A percentile compares a stretch with the other conserved stretches of the same genome.
Evolutionary conservation across 2,797 vertebrate species (phyloP).

Genomic region (Microhierax caerulescens): DNA sequence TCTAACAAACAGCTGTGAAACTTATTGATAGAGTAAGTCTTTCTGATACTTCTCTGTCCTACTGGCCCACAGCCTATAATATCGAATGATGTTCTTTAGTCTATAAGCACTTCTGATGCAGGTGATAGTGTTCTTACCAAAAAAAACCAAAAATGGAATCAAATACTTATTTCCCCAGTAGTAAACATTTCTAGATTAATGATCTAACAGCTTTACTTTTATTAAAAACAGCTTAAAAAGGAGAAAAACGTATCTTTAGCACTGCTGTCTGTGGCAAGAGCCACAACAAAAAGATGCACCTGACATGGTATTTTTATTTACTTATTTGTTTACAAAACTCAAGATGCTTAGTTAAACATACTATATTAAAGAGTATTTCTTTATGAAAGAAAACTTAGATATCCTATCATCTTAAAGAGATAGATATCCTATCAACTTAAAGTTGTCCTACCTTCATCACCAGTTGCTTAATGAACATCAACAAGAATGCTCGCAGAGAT

Average conservation of each 20-base stretch:
- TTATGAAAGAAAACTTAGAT: background rate
- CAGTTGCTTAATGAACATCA: conserved; percentile 95
- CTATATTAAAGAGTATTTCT: background rate
- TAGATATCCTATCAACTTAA: background rate
- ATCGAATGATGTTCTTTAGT: background rate
- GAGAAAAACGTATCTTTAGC: background rate
- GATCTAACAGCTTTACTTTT: background rate
- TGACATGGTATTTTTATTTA: background rate
- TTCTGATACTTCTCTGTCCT: background rate
- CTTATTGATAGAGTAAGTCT: background rate
- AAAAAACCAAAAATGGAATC: background rate
- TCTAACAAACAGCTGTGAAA: background rate
- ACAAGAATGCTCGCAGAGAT: conserved; percentile 89
- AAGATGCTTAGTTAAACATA: background rate
- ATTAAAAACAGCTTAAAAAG: background rate
- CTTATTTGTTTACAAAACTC: background rate
- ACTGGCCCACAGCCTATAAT: background rate
- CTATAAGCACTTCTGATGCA: background rate
- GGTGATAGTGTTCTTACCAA: background rate
- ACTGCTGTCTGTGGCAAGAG: background rate
- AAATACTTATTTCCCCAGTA: background rate
- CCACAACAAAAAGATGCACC: background rate
- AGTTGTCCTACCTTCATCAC: conserved; percentile 90
- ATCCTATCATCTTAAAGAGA: background rate
- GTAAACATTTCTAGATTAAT: background rate